phyloP scores from a whole-genome alignment of 2,888 invertebrate genomes.

The Sepiola atlantica region DNA sequence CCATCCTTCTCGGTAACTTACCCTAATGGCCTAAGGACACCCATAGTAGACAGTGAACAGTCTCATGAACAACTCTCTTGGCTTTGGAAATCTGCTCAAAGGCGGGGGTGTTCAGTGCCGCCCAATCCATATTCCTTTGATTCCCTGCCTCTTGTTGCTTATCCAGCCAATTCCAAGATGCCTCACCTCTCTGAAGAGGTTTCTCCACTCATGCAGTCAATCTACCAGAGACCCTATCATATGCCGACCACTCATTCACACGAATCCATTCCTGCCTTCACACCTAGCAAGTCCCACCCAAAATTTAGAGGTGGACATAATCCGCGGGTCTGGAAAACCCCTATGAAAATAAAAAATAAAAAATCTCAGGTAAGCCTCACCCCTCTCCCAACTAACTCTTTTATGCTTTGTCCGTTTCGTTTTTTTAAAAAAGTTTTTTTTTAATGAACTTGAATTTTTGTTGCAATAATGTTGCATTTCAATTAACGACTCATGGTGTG shows the following conservation, averaged over 20 bases:
- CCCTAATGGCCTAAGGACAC: background rate
- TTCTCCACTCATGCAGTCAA: background rate
- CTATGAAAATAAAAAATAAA: background rate
- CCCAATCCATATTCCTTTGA: background rate
- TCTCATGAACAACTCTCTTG: background rate
- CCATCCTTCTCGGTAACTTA: background rate
- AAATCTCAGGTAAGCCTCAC: background rate
- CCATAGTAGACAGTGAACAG: background rate
- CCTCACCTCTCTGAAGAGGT: background rate
- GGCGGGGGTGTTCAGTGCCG: background rate
- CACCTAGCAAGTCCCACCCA: background rate
- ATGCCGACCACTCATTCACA: background rate
- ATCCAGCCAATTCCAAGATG: background rate
- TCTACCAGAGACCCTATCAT: background rate
- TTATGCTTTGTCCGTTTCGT: background rate
- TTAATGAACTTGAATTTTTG: background rate
- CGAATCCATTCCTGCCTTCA: constrained; percentile 7
- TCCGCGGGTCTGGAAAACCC: background rate
- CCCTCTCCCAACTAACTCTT: background rate
- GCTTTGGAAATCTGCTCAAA: background rate
- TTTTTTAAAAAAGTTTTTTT: background rate
- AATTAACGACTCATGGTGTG: background rate
- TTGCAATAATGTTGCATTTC: background rate
- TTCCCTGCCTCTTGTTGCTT: background rate
- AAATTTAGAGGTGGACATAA: background rate